A percentile compares a stretch with the other conserved stretches of the same genome.
These are phyloP conservation scores for Neria commutata DNA, from an alignment of 2,888 invertebrate genomes.

Conservation along the genomic window DNA sequence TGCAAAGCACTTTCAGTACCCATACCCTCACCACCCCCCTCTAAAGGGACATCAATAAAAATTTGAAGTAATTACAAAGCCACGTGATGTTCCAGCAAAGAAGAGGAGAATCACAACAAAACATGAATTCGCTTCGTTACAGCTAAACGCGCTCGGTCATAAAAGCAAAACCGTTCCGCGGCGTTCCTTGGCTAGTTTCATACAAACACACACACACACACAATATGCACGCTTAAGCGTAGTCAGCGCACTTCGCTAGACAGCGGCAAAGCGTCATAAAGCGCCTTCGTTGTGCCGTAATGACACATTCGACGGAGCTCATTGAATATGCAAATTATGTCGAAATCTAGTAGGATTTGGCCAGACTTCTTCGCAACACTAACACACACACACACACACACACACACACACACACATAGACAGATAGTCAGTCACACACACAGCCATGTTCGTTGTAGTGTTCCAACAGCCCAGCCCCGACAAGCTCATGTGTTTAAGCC, in stretches of 20 bases:
- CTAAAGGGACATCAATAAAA: too few relatives aligned
- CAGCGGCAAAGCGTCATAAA: not conserved
- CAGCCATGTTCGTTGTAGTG: constrained; percentile 6
- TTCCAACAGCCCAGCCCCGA: not conserved
- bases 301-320: constrained; percentile 34
- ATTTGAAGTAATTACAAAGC: too few relatives aligned
- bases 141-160: too few relatives aligned
- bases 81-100: too few relatives aligned
- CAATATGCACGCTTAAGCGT: too few relatives aligned
- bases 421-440: constrained; percentile 12
- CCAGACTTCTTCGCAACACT: too few relatives aligned
- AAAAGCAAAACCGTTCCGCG: not conserved
- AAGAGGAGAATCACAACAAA: too few relatives aligned
- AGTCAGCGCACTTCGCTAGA: not conserved
- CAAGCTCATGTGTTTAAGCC: not conserved
- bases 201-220: too few relatives aligned
- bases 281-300: not conserved
- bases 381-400: constrained; percentile 3
- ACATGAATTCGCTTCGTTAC: too few relatives aligned
- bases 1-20: too few relatives aligned
- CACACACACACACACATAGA: constrained; percentile 11
- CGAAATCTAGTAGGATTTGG: constrained; percentile 37
- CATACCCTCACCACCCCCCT: too few relatives aligned
- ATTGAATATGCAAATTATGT: constrained; percentile 54
- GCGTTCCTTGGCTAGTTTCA: too few relatives aligned